Base-by-base conservation (phyloP, 1,140 invertebrate species). In the Geopemphigus sp. region DNA sequence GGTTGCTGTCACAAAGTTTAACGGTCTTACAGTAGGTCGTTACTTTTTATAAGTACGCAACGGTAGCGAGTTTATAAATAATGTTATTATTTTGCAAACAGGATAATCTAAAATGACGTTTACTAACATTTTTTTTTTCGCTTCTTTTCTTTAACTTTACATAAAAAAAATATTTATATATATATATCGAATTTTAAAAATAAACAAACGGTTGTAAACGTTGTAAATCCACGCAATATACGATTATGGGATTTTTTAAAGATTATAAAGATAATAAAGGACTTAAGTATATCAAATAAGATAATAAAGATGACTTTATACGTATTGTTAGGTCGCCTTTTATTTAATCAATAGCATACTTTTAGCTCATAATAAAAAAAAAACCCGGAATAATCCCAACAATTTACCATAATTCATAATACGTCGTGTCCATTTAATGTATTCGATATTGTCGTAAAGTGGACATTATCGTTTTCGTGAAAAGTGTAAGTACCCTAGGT, bases 1-100 rank as follows among this genome's bases (percentile, higher is more conserved):
- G 68, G 68, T 72, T 32, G 50, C 68, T 54, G 68, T 72, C 68
- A 72, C 15, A 54, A 54, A 72, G 68, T 72, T 72, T 72, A 53
- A 72, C 47, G 26, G 47, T 32, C 0, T n/a, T 53, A 14, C 26
- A 70, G 47, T 24, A 50, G 47, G 68, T 39, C 47, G 68, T 72
- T 72, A 54, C 24, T 32, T 72, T 72, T 54, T 54, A 54, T 54
- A 54, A 54, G 39, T n/a, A 29, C 39, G 47, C 17, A 22, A 24
- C 15, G 15, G 22, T 17, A 47, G 50, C 22, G 68, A 72, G 68
- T 72, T 72, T 47, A 53, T 54, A 29, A 72, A 72, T 54, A 54
- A 72, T 14, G 19, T 72, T 29, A 72, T 72, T 54, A 54, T 72
- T 72, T 54, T 72, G 22, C 66, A 47, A 66, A 66, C 64, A 66